Evolutionary conservation across 2,113 vertebrate species (phyloP).

Genomic region (Cyrtonyx montezumae): DNA sequence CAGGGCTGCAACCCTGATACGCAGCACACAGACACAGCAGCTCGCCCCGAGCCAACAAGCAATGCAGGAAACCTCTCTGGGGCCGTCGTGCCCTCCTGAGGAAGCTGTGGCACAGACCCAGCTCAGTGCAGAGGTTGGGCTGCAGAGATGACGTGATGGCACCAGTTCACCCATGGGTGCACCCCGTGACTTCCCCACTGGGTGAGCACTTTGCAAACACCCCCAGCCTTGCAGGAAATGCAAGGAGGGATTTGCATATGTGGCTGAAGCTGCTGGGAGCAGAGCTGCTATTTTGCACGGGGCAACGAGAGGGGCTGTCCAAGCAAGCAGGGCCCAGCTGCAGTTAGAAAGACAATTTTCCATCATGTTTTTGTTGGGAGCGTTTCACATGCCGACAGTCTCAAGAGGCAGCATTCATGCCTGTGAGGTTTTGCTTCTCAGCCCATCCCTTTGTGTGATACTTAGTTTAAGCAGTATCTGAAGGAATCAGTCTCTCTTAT

Average conservation of each 20-base stretch:
- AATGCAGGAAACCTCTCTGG: not conserved
- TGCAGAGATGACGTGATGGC: not conserved
- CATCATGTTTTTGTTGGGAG: slow-evolving; percentile 7
- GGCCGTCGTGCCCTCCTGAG: not conserved
- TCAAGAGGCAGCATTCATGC: slow-evolving; percentile 55
- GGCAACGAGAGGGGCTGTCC: not conserved
- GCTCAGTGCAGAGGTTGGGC: rapidly evolving
- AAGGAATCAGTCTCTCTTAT: slow-evolving; percentile 65
- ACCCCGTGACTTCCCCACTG: rapidly evolving
- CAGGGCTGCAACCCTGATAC: not conserved
- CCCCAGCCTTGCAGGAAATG: rapidly evolving
- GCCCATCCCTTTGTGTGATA: slow-evolving; percentile 62
- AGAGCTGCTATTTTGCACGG: not conserved
- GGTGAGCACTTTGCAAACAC: rapidly evolving
- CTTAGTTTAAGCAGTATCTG: slow-evolving; percentile 44
- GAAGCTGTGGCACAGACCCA: not conserved
- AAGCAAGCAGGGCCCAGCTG: not conserved
- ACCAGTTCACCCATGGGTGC: rapidly evolving
- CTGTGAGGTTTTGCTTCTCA: slow-evolving; percentile 61
- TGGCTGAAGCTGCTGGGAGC: not conserved
- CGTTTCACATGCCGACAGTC: slow-evolving; percentile 62
- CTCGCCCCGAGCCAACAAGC: not conserved
- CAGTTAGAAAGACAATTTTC: not conserved
- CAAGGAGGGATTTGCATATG: not conserved
- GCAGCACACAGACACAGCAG: rapidly evolving